Evolutionary conservation across 2,113 vertebrate genomes (phyloP), one percentile per base, ranked within the genome.

Genomic region (Chloropsis cyanopogon): DNA sequence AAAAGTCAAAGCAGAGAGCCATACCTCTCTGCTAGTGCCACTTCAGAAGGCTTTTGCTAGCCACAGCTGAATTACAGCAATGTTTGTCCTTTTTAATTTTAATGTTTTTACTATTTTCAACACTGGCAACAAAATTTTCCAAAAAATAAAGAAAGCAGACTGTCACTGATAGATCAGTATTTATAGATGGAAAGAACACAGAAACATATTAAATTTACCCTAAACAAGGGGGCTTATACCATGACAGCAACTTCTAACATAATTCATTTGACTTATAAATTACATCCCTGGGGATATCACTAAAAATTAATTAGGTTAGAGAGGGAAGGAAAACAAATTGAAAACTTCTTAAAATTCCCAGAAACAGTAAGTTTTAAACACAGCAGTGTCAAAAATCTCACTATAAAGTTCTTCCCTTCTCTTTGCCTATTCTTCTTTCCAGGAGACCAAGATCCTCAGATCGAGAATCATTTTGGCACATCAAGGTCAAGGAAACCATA

Each of bases 211-310:
- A 90, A 64, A 94, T 96, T 94, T 95, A 85, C 79, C 66, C 93
- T 87, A 93, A 95, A 91, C 35, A 94, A 93, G 63, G 69, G 72
- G 56, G 73, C 83, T 94, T 73, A 80, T 66, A 93, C 49, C n/a
- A 87, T 60, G 86, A 94, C 88, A 92, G 52, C 47, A 92, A 94
- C 70, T 96, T 94, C 33, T 86, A 94, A 82, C 82, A 63, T 82
- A 95, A 96, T 94, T 96, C 24, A 82, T 91, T 95, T 95, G 84
- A 94, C 93, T 90, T 80, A 93, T 82, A 95, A 97, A 95, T 90
- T 91, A 82, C 3, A 29, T 82, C 92, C 82, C 47, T 85, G 71
- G 59, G 63, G 94, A 96, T 68, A 84, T 31, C 72, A 83, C 80
- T 69, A 91, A 94, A 96, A 96, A 94, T 92, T 92, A 95, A 94